Conservation (phyloP, 1,140 invertebrate genomes). For the Lanistes nyassanus region DNA sequence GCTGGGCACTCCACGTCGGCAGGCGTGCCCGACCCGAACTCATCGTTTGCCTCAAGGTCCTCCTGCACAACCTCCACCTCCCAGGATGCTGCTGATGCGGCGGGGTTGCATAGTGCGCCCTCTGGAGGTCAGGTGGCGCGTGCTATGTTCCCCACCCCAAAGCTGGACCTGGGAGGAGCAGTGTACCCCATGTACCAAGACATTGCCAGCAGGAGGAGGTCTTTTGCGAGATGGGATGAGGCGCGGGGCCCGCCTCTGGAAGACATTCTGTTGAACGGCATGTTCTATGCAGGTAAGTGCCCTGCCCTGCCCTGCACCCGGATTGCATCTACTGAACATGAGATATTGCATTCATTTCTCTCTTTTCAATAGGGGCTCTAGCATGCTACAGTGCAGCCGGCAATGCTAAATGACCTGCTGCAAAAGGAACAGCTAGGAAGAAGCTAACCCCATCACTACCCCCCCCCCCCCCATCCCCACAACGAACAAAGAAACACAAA, state of each 20-base stretch:
- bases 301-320: no score
- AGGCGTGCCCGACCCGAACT: background rate
- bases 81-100: background rate
- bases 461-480: no score
- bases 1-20: background rate
- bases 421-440: no score
- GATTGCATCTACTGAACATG: no score
- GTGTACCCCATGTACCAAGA: slow-evolving; percentile 26
- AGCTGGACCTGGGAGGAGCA: slow-evolving; percentile 16
- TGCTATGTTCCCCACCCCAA: background rate
- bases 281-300: slow-evolving; percentile 8
- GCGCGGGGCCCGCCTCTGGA: slow-evolving; percentile 10
- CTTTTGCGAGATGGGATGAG: slow-evolving; percentile 17
- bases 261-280: background rate
- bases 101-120: background rate
- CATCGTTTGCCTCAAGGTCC: background rate
- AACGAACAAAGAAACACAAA: no score
- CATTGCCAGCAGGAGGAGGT: slow-evolving; percentile 12
- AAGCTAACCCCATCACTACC: no score
- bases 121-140: background rate
- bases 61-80: background rate
- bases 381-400: no score
- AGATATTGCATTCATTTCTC: no score
- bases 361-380: no score
- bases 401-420: no score